phyloP scores from a whole-genome alignment of 2,797 vertebrate species.

The Hippocampus kuda region DNA sequence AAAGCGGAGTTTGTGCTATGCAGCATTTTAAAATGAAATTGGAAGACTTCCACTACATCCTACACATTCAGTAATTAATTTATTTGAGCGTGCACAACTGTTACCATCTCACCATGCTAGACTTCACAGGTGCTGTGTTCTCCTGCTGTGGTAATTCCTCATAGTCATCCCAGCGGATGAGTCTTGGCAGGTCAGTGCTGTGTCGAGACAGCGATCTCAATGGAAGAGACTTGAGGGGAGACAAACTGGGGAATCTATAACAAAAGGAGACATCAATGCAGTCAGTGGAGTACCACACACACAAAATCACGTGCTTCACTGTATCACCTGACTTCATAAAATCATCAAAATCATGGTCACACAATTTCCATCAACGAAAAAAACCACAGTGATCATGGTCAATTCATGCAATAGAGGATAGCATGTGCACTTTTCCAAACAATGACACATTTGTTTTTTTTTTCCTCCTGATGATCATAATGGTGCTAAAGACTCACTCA shows the following conservation, averaged over 20 bases:
- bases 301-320: neutral
- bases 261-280: constrained; percentile 3
- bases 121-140: constrained; percentile 66
- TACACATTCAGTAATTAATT: neutral
- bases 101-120: constrained; percentile 50
- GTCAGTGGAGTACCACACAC: neutral
- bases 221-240: constrained; percentile 84
- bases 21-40: too few relatives aligned
- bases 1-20: too few relatives aligned
- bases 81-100: neutral
- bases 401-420: too few relatives aligned
- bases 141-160: constrained; percentile 64
- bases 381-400: neutral
- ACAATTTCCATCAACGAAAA: neutral
- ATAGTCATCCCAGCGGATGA: constrained; percentile 78
- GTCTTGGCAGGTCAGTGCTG: constrained; percentile 69
- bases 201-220: constrained; percentile 58
- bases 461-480: neutral
- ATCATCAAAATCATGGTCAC: neutral
- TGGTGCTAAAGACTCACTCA: neutral
- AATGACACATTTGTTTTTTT: neutral
- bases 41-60: neutral
- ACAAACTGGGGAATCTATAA: constrained; percentile 72
- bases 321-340: too few relatives aligned
- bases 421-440: neutral